Base-by-base conservation (phyloP, 2,888 invertebrate species). In the Helleia helle region DNA sequence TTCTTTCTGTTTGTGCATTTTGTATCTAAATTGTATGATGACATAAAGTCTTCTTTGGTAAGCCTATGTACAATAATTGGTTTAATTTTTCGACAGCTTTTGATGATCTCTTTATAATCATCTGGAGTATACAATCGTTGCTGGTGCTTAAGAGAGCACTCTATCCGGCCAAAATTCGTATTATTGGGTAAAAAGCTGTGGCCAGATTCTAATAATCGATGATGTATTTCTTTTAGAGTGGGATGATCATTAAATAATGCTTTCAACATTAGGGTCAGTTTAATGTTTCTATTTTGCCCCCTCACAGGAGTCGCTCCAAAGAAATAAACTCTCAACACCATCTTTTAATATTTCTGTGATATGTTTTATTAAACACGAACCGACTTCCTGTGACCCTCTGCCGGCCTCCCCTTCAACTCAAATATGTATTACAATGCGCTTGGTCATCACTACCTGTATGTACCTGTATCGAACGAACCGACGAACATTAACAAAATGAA, bases 331-430 rank as follows among this genome's bases (percentile, higher is more conserved):
- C n/a, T n/a, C n/a, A n/a, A n/a, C n/a, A n/a, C n/a, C n/a, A n/a
- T n/a, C n/a, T n/a, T n/a, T n/a, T n/a, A n/a, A n/a, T n/a, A n/a
- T n/a, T n/a, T n/a, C n/a, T n/a, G n/a, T n/a, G n/a, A n/a, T n/a
- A n/a, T n/a, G n/a, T n/a, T n/a, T n/a, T n/a, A n/a, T n/a, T n/a
- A n/a, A n/a, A n/a, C n/a, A n/a, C n/a, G n/a, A n/a, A 18, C 50
- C 50, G 9, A 52, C 49, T 44, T 51, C 51, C 36, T 54, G 51
- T 9, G 52, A 31, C 12, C 50, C 52, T 34, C 50, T 45, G 13
- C 51, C 52, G 0, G 51, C 51, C 38, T 51, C 48, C 8, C 47
- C 49, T 47, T 54, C 51, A 26, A 49, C 40, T 50, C 50, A 51
- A 12, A 48, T 38, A 39, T 49, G n/a, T n/a, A n/a, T n/a, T 37